A percentile compares a stretch with the other conserved stretches of the same genome.
phyloP scores from a whole-genome alignment of 2,888 invertebrate species.

The Cephalotes varians region DNA sequence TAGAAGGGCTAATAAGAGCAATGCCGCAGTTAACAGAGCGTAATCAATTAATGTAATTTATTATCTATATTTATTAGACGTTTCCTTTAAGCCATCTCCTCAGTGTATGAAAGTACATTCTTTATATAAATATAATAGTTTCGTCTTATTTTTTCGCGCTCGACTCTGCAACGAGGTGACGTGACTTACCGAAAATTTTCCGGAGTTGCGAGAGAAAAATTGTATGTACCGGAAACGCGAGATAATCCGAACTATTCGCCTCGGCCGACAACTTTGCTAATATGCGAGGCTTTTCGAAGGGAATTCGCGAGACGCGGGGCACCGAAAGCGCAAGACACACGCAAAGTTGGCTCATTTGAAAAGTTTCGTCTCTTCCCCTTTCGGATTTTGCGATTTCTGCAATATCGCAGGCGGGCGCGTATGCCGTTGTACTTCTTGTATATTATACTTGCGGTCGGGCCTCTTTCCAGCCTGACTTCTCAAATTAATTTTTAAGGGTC shows the following conservation, averaged over 20 bases:
- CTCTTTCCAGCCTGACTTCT: constrained; percentile 74
- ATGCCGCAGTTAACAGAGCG: too few relatives aligned
- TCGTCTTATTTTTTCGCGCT: neutral
- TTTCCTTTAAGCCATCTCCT: too few relatives aligned
- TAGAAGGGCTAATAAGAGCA: too few relatives aligned
- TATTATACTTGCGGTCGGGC: constrained; percentile 57
- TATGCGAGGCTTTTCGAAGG: constrained; percentile 79
- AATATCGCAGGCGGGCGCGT: constrained; percentile 56
- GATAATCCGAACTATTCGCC: constrained; percentile 55
- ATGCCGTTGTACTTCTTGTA: constrained; percentile 60
- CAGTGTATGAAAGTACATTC: too few relatives aligned
- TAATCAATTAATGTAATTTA: too few relatives aligned
- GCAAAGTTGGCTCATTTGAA: constrained; percentile 85
- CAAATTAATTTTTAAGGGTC: constrained; percentile 83
- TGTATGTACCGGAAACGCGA: neutral
- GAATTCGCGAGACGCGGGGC: constrained; percentile 74
- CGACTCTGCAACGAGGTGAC: neutral
- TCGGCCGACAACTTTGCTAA: constrained; percentile 83
- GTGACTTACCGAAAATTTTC: neutral
- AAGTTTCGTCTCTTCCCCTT: constrained; percentile 74
- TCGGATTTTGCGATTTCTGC: constrained; percentile 72
- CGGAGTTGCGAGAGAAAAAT: constrained; percentile 7
- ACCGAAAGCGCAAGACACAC: constrained; percentile 84
- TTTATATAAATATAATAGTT: neutral
- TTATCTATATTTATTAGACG: too few relatives aligned